Base-by-base conservation (phyloP, 23 tunicate species). In the Styela plicata region DNA sequence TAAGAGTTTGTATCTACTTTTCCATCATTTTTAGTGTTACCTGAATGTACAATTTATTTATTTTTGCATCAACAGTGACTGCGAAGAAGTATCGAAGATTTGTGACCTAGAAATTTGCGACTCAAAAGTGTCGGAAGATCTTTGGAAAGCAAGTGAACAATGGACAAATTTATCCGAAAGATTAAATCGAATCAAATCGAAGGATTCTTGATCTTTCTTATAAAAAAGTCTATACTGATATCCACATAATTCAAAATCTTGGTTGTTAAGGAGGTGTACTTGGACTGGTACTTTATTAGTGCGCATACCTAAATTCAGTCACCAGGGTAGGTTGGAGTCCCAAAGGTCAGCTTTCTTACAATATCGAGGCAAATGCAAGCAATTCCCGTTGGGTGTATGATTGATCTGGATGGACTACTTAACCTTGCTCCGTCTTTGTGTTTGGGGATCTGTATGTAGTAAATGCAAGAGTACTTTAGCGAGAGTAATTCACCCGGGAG, bases 91-190 rank as follows among this genome's bases (percentile, higher is more conserved):
- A 52, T 26, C 71, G 29, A 66, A 79, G 24, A 80, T 86, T 3
- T 64, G 86, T 33, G 83, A 81, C 21, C 29, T 34, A 36, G 17
- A 71, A 71, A 53, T 87, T 25, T 87, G 91, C 74, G 87, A 92
- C 64, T 44, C 36, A n/a, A 83, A 79, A 63, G 25, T 71, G 0
- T 85, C 89, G 13, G 86, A 87, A 25, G 35, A 74, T 24, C 66
- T 92, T 66, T 92, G 97, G 97, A 64, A 68, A n/a, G 64, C 33
- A 37, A 87, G 97, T 67, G 85, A 74, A 67, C 69, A 74, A 37
- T 87, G 91, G 91, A 87, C 97, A 1, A 52, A 85, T 61, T 23
- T 90, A 34, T 26, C 27, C 37, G 66, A 75, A 34, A 69, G 89
- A 52, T 63, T 77, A 1, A 24, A 44, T 27, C 52, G 81, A 24